Evolutionary conservation across 2,113 vertebrate genomes (phyloP), one percentile per base, ranked within the genome.

Genomic region (Pelodiscus sinensis): DNA sequence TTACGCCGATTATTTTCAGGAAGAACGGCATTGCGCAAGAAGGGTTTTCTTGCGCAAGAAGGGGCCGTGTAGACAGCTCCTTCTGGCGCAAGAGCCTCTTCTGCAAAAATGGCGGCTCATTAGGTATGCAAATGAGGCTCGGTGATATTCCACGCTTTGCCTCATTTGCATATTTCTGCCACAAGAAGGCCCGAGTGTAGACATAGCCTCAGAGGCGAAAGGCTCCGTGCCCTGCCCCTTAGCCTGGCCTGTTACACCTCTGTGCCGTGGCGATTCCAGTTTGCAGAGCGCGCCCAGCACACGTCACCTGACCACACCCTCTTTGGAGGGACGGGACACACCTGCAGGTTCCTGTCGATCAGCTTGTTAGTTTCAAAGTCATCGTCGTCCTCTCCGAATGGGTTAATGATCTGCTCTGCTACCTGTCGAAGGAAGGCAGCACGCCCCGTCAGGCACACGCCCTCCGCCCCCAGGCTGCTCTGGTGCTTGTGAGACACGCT

Each of bases 351-450:
- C 84, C 99, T 87, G 91, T 99, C 99, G 73, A 99, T 99, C 87
- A 99, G 96, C 95, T 99, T 97, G 96, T 99, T 99, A 15, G 99
- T 99, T 97, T 99, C 99, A 98, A 99, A 99, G 91, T 99, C 98
- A 1, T 99, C 98, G 0, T 99, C 98, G 0, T 99, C 99, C 82
- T 99, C 99, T 15, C 99, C 98, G 27, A 99, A 99, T 0, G 99
- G 98, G 92, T 99, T 99, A 89, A 99, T 99, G 90, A 99, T 99
- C 81, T 99, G 98, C 89, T 99, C 98, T 1, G 98, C 99, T 12
- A 99, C 99, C 99, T 99, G 82, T 8, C 25, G 35, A 8, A 22
- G 27, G 68, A 87, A 55, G 57, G 35, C 19, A 68, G 11, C 9
- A 11, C 21, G 4, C 1, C 29, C 31, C 44, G n/a, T 58, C 35